phyloP scores from a whole-genome alignment of 1,140 invertebrate species.

The Adoxophyes honmai region DNA sequence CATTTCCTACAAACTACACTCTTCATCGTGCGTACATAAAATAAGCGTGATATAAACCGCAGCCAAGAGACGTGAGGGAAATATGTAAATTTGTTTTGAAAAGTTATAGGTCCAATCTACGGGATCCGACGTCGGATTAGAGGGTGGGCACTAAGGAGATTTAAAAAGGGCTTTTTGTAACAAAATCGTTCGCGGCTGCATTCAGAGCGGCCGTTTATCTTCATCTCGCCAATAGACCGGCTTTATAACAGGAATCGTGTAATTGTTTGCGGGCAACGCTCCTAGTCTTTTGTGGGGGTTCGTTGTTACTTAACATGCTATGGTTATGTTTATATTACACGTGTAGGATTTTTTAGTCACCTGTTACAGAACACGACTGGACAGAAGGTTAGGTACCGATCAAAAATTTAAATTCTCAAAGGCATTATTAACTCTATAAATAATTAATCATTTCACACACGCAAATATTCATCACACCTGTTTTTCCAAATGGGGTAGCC shows the following conservation, averaged over 20 bases:
- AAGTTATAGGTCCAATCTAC: slow-evolving; percentile 37
- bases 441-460: no score
- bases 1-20: not conserved
- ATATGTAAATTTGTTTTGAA: slow-evolving; percentile 48
- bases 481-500: no score
- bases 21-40: slow-evolving; percentile 6
- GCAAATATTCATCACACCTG: no score
- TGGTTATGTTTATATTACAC: no score
- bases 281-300: slow-evolving; percentile 5
- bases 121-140: slow-evolving; percentile 28
- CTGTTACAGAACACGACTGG: no score
- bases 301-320: slow-evolving; percentile 2
- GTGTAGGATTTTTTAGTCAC: no score
- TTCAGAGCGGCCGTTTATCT: slow-evolving; percentile 29
- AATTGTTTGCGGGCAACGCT: slow-evolving; percentile 13
- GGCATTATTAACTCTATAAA: no score
- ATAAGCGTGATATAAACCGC: slow-evolving; percentile 28
- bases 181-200: slow-evolving; percentile 21
- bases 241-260: slow-evolving; percentile 8
- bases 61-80: slow-evolving; percentile 21
- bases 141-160: slow-evolving; percentile 21
- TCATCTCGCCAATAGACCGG: slow-evolving; percentile 29
- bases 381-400: no score
- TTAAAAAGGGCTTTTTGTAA: slow-evolving; percentile 32
- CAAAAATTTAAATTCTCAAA: no score